A percentile compares a stretch with the other conserved stretches of the same genome.
phyloP scores from a whole-genome alignment of 1,140 invertebrate species.

The Apocrypta bakeri region DNA sequence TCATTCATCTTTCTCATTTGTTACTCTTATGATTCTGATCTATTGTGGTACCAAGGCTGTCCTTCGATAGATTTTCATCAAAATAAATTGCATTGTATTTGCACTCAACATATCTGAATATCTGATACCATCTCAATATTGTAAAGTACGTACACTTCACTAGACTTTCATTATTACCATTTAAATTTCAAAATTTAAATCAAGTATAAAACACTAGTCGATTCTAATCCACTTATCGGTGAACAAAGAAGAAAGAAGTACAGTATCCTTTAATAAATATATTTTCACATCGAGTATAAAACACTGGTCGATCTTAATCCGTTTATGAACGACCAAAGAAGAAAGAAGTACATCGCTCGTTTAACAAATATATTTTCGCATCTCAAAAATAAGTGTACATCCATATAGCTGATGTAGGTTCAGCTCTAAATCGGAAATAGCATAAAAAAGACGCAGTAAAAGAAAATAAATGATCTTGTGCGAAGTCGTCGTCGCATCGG shows the following conservation, averaged over 20 bases:
- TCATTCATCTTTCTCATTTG: constrained; percentile 24
- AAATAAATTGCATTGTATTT: not conserved
- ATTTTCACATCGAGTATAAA: too few species aligned
- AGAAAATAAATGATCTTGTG: constrained; percentile 34
- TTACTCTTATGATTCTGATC: not conserved
- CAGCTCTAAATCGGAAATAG: not conserved
- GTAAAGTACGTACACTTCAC: too few species aligned
- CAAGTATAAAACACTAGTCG: too few species aligned
- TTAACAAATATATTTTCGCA: not conserved
- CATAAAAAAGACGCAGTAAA: not conserved
- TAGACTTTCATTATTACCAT: too few species aligned
- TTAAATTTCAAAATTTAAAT: too few species aligned
- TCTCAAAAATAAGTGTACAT: not conserved
- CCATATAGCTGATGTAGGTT: not conserved
- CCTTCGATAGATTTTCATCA: not conserved
- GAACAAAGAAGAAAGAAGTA: too few species aligned
- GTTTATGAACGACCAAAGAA: too few species aligned
- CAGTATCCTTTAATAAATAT: too few species aligned
- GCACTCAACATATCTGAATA: not conserved
- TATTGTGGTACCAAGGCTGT: not conserved
- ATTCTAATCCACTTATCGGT: too few species aligned
- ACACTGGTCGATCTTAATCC: too few species aligned
- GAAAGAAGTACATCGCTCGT: too few species aligned
- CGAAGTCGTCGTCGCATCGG: constrained; percentile 2
- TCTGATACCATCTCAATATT: not conserved